Base-by-base conservation (phyloP, 1,140 invertebrate species). In the Dolichoris vasculosae region DNA sequence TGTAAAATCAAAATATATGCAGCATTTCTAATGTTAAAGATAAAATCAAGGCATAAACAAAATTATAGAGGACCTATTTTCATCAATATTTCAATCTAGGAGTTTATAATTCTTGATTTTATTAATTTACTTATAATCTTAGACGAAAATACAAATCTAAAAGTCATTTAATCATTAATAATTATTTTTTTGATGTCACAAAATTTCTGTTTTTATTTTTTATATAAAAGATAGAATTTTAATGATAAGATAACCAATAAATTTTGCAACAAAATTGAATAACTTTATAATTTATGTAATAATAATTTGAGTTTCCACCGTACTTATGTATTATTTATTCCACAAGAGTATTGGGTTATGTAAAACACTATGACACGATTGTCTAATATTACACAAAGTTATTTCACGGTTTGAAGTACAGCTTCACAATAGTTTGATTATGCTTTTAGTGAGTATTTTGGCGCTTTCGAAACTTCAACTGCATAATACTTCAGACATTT, bases 361-460 rank as follows among this genome's bases (percentile, higher is more conserved):
- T 67, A 67, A 67, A 67, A 67, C 64, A 13, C 64, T 15, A 35
- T 67, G 64, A 67, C 64, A 30, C 64, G 8, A 67, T 67, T 67
- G 64, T 67, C 64, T 67, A 67, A 67, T 67, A 67, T 67, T 67
- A 67, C 64, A 30, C 35, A 0, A 26, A 71, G 35, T 71, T 35
- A n/a, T 35, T 71, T 2, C 35, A 20, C 23, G 13, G 35, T 40
- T 71, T 71, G 67, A 71, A 71, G 67, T 40, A 40, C 15, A 71
- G 2, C 38, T 20, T 71, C 67, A 71, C 67, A 71, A 40, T 71
- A 35, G 63, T 35, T 40, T 30, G 9, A 17, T n/a, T 71, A 71
- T 40, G n/a, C 67, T 71, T 71, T 71, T 71, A 71, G 67, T 35
- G 67, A 71, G 67, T 71, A 32, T 71, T 71, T 71, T 20, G 67